phyloP scores from a whole-genome alignment of 2,113 vertebrate species.

The Neotoma lepida region DNA sequence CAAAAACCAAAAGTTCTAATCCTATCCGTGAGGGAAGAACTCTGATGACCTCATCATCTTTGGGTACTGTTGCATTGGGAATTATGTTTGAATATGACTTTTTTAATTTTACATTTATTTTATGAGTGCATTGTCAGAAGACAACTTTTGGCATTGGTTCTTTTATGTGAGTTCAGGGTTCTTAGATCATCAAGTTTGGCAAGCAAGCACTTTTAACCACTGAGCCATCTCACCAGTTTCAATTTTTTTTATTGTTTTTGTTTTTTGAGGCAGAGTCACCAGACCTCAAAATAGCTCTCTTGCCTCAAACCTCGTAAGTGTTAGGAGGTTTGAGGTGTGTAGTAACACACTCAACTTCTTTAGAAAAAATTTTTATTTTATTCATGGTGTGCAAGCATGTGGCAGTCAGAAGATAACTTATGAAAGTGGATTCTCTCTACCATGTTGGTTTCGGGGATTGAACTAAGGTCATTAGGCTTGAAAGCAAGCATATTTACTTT shows the following conservation, averaged over 20 bases:
- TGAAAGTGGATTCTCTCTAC: background rate
- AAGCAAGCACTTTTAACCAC: background rate
- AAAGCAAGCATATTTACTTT: background rate
- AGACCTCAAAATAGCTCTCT: background rate
- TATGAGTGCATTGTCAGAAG: background rate
- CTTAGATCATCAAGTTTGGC: background rate
- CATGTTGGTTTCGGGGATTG: background rate
- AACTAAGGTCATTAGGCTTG: background rate
- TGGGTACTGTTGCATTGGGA: background rate
- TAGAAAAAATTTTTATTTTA: background rate
- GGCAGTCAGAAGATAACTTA: background rate
- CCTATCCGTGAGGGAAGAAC: background rate
- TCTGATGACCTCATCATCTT: background rate
- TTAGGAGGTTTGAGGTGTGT: background rate
- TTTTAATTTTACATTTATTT: background rate
- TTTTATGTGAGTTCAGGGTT: background rate
- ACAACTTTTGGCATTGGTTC: background rate
- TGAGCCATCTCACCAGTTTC: background rate
- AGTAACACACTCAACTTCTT: background rate
- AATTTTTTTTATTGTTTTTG: background rate
- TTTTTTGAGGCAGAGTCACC: background rate
- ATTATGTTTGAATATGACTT: background rate
- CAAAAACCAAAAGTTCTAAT: background rate
- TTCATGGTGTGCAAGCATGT: background rate
- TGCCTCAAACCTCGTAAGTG: background rate